Evolutionary conservation across 92 coral and sea anemone genomes (phyloP).

Genomic region (Bergia puertoricense): DNA sequence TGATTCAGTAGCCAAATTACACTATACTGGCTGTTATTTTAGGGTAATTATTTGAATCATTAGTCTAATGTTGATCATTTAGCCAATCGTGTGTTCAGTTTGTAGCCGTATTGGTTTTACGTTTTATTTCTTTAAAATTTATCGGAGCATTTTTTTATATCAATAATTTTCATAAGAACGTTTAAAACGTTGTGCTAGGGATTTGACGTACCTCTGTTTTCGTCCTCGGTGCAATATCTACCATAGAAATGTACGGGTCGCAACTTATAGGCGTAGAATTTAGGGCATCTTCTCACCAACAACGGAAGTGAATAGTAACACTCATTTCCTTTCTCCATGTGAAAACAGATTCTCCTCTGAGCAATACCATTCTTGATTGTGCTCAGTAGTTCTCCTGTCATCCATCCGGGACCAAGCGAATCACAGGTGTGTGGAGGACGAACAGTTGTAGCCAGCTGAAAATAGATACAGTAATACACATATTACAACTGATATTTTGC

Average conservation of each 20-base stretch:
- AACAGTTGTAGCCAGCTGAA: not conserved
- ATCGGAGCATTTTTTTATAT: too few species aligned
- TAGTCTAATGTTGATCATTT: too few species aligned
- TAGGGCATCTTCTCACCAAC: constrained; percentile 16
- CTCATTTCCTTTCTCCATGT: not conserved
- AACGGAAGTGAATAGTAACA: not conserved
- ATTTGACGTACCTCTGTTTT: not conserved
- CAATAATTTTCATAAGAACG: not conserved
- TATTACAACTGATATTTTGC: too few species aligned
- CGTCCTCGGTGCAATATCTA: constrained; percentile 3
- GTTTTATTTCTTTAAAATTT: too few species aligned
- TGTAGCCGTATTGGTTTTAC: too few species aligned
- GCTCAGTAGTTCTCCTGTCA: not conserved
- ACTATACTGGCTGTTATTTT: too few species aligned
- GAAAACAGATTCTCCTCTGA: constrained; percentile 13
- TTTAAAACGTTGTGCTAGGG: not conserved
- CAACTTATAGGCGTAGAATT: constrained; percentile 10
- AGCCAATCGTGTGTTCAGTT: too few species aligned
- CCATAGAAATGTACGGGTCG: not conserved
- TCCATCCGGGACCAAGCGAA: not conserved
- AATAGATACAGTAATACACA: too few species aligned
- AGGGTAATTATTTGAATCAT: too few species aligned
- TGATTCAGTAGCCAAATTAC: too few species aligned
- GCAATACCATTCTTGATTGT: constrained; percentile 6
- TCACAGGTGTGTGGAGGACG: not conserved